Evolutionary conservation across 2,113 vertebrate species (phyloP).

Genomic region (Gracilinanus agilis): DNA sequence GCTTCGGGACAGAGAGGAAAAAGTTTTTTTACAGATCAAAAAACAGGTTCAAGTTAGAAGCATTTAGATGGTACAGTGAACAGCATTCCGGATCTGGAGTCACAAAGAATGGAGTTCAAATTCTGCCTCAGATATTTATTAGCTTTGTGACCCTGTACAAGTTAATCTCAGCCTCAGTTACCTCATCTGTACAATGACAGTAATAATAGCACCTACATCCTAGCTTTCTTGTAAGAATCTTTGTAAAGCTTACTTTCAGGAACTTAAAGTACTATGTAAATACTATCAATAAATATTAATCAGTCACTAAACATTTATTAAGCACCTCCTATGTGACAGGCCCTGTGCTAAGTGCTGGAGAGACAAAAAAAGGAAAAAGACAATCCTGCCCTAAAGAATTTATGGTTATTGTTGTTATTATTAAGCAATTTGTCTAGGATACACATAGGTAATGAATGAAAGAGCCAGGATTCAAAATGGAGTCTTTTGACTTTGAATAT

Average conservation of each 20-base stretch:
- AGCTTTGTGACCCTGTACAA: too few relatives aligned
- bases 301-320: too few relatives aligned
- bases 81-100: not conserved
- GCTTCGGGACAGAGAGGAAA: not conserved
- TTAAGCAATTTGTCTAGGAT: too few relatives aligned
- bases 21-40: not conserved
- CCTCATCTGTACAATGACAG: not conserved
- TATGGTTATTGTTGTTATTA: not conserved
- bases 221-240: not conserved
- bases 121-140: not conserved
- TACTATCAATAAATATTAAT: not conserved
- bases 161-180: not conserved
- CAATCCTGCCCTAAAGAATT: not conserved
- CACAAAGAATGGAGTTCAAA: not conserved
- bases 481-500: not conserved
- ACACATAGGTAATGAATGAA: not conserved
- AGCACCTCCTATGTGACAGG: too few relatives aligned
- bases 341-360: not conserved
- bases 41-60: not conserved
- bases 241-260: not conserved
- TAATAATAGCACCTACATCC: not conserved
- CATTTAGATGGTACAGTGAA: not conserved
- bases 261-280: not conserved
- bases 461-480: not conserved
- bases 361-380: not conserved